Base-by-base conservation (phyloP, 1,140 invertebrate species). In the Colletes latitarsis region DNA sequence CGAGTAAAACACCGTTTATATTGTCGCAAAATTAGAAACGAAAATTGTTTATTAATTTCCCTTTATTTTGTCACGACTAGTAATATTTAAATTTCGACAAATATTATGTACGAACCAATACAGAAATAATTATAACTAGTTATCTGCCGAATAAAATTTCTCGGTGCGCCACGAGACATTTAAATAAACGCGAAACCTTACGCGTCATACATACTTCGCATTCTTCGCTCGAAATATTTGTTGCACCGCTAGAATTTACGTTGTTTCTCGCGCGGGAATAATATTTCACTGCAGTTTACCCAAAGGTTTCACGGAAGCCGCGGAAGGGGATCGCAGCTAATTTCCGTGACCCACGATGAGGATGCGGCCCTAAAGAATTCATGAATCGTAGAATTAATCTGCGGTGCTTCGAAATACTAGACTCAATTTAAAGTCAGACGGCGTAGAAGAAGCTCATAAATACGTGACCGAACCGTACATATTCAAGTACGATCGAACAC, bases 401-500 rank as follows among this genome's bases (percentile, higher is more conserved):
- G 53, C 57, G 52, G 19, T 12, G 53, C 55, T 75, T 82, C 57
- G 74, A 85, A 77, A 55, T 74, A 82, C 70, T 19, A 49, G 77
- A 77, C 53, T 74, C 84, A 82, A 88, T 88, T 88, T 86, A 83
- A 84, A 88, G 75, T 88, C 78, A 66, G 73, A 62, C 77, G 52
- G 71, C 76, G 78, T 83, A 69, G 84, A 49, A 73, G 82, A 78
- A 71, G 81, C 85, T 85, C 77, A 87, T 82, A 88, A 88, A 89
- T 89, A 87, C 77, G 79, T 80, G 79, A 79, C 70, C 76, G 73
- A 73, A 49, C 53, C 57, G 62, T 77, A 69, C 62, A 6, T 53
- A 76, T 53, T 60, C 62, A 14, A 39, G 53, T 53, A 70, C 49
- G 53, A n/a, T 52, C 62, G 39, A 63, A 82, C 43, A 70, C 73